A percentile compares a stretch with the other conserved stretches of the same genome.
Conservation (phyloP, 1,140 invertebrate species). For the Drosophila seguyi region DNA sequence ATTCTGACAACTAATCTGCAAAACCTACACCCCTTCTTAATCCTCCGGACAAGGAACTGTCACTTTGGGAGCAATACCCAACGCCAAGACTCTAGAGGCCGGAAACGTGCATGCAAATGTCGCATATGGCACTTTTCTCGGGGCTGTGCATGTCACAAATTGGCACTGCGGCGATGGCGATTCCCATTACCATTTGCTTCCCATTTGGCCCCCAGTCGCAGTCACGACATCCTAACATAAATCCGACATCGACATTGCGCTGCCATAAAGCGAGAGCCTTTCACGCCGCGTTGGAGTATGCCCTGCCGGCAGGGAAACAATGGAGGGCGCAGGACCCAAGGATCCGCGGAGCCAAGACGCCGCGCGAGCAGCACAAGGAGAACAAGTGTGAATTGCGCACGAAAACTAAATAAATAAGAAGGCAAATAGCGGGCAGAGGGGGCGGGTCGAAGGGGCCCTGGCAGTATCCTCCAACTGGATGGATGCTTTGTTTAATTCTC, state of each 20-base stretch:
- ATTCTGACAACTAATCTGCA: not conserved
- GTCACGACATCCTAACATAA: slow-evolving; percentile 74
- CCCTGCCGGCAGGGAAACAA: slow-evolving; percentile 36
- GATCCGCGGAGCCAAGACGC: slow-evolving; percentile 30
- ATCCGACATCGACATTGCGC: slow-evolving; percentile 58
- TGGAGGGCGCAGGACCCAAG: slow-evolving; percentile 31
- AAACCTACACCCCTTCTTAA: not conserved
- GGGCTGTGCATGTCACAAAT: slow-evolving; percentile 73
- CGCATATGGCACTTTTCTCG: slow-evolving; percentile 37
- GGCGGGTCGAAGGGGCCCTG: not conserved
- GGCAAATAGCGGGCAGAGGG: slow-evolving; percentile 18
- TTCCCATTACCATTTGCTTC: slow-evolving; percentile 46
- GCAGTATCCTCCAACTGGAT: slow-evolving; percentile 17
- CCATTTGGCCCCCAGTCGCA: slow-evolving; percentile 40
- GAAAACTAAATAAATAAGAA: slow-evolving; percentile 65
- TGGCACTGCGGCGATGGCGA: slow-evolving; percentile 60
- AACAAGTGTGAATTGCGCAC: slow-evolving; percentile 57
- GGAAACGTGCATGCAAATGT: slow-evolving; percentile 37
- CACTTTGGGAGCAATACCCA: not conserved
- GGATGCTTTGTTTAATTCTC: slow-evolving; percentile 78
- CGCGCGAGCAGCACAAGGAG: slow-evolving; percentile 11
- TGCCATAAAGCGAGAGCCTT: slow-evolving; percentile 37
- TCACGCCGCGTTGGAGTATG: slow-evolving; percentile 15
- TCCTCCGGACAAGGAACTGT: slow-evolving; percentile 1
- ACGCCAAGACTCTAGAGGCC: not conserved